phyloP scores from a whole-genome alignment of 1,140 invertebrate species.

The Anthonomus grandis region DNA sequence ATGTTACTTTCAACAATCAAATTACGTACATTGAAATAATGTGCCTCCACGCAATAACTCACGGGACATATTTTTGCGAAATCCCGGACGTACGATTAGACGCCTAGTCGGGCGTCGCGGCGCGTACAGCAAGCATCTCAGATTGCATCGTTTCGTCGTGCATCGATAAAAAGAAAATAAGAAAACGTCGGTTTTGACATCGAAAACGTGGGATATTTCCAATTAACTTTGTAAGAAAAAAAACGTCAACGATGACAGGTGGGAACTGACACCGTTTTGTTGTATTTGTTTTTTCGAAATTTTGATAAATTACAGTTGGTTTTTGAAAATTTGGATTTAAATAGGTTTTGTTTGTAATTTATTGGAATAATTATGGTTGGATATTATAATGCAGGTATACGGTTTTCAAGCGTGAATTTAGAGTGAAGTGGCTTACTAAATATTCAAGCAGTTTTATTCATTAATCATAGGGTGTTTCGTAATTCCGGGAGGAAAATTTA shows the following conservation, averaged over 20 bases:
- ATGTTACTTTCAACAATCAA: neutral
- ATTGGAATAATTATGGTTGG: conserved; percentile 15
- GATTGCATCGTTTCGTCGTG: too few species aligned
- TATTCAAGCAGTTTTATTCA: too few species aligned
- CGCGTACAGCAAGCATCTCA: conserved; percentile 19
- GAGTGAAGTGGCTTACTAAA: too few species aligned
- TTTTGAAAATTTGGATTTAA: too few species aligned
- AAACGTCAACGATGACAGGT: conserved; percentile 10
- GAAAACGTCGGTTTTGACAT: conserved; percentile 1
- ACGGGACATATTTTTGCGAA: neutral
- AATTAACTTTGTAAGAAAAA: conserved; percentile 7
- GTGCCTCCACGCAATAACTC: conserved; percentile 6
- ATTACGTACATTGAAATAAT: neutral
- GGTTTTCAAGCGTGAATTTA: too few species aligned
- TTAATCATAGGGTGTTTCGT: too few species aligned
- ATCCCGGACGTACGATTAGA: conserved; percentile 5
- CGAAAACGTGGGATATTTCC: neutral
- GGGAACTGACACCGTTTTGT: neutral
- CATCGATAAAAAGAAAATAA: too few species aligned
- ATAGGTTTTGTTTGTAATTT: neutral
- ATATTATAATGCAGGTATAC: conserved; percentile 26
- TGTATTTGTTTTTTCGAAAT: too few species aligned
- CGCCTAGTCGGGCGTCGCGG: conserved; percentile 21
- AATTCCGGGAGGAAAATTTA: too few species aligned
- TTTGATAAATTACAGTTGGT: too few species aligned